phyloP scores from a whole-genome alignment of 2,888 invertebrate species.

The Trissolcus japonicus region DNA sequence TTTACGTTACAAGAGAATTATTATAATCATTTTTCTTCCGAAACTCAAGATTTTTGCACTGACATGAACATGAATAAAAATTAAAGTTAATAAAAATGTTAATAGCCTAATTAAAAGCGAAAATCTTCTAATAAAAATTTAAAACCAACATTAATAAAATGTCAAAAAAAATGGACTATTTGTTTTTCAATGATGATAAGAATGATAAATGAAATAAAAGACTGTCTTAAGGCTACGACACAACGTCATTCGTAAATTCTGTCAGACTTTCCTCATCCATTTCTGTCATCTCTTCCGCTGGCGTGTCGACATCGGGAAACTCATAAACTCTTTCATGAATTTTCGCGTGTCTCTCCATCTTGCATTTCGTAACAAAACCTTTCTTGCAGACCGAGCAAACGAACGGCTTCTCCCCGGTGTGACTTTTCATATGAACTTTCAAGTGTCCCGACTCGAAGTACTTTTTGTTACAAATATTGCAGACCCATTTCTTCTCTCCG shows the following conservation, averaged over 20 bases:
- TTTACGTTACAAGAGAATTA: too few relatives aligned
- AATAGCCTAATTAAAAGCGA: too few relatives aligned
- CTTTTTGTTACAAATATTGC: slow-evolving; percentile 66
- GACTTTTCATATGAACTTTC: slow-evolving; percentile 69
- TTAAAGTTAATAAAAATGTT: too few relatives aligned
- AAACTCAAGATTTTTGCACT: too few relatives aligned
- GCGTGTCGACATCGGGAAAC: not conserved
- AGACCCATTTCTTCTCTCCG: slow-evolving; percentile 68
- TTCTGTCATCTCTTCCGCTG: not conserved
- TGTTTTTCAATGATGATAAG: not conserved
- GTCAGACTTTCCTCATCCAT: not conserved
- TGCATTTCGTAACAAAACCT: slow-evolving; percentile 69
- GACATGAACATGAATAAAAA: too few relatives aligned
- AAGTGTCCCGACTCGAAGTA: slow-evolving; percentile 72
- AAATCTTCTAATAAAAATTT: too few relatives aligned
- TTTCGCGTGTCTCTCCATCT: slow-evolving; percentile 69
- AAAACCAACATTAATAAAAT: too few relatives aligned
- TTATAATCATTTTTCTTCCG: too few relatives aligned
- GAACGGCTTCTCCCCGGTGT: slow-evolving; percentile 71
- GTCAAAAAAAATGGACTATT: too few relatives aligned
- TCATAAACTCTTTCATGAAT: slow-evolving; percentile 61
- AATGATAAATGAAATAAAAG: not conserved
- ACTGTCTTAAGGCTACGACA: not conserved
- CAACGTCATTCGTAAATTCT: not conserved
- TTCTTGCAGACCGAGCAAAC: slow-evolving; percentile 68